Evolutionary conservation across 2,888 invertebrate genomes (phyloP), one percentile per base, ranked within the genome.

Genomic region (Noctuana brunneofusca): DNA sequence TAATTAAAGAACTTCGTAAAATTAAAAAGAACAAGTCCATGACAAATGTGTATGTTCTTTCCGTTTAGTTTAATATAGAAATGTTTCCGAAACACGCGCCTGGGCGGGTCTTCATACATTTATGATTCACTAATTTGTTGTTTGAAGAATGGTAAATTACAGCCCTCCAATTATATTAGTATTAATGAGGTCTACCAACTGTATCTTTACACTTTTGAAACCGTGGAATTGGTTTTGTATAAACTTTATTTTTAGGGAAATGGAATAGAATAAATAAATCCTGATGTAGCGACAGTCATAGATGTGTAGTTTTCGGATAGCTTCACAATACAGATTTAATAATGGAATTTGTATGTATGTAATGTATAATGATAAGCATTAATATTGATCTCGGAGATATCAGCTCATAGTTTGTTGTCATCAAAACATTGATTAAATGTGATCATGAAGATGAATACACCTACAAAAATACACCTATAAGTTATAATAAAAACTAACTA

Each of bases 71-170:
- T 87, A 89, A 89, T 83, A 86, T 20, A 41, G 30, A 85, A 87
- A 86, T 79, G 81, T 81, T 76, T 53, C 68, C 75, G 78, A 76
- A 81, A 83, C 82, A 80, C 81, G 80, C 77, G 77, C 69, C 70
- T 73, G 81, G 90, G 90, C 89, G 89, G 77, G 66, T 18, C 84
- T 80, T n/a, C 86, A 84, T 90, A 82, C 89, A 90, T 90, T 89
- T 78, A 81, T 90, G 84, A 90, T 88, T 80, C 75, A 85, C 86
- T 89, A 89, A 90, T 90, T 87, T 86, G 87, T 89, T 89, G 88
- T 86, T 89, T 84, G 80, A 85, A 84, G 78, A 76, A 79, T 80
- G 78, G 82, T 77, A 87, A 89, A 89, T 88, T 87, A 89, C 81
- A 88, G 80, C 71, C 78, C 81, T 80, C 80, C 83, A 87, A 89